phyloP scores from a whole-genome alignment of 2,888 invertebrate species.

The Mantis religiosa region DNA sequence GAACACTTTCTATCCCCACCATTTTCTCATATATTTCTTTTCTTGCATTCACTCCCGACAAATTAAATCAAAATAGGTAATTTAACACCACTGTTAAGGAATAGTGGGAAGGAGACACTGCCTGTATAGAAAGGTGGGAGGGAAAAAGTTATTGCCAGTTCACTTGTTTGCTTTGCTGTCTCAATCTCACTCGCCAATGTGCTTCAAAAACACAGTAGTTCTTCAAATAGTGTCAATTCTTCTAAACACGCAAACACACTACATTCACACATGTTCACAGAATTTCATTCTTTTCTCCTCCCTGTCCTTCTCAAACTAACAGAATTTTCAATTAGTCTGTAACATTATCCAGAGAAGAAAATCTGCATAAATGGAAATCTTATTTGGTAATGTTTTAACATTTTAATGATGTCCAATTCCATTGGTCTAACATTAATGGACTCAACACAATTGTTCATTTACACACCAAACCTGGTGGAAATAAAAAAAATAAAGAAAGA shows the following conservation, averaged over 20 bases:
- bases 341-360: slow-evolving; percentile 19
- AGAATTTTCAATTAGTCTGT: slow-evolving; percentile 21
- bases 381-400: slow-evolving; percentile 6
- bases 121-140: background rate
- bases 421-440: slow-evolving; percentile 14
- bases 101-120: background rate
- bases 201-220: background rate
- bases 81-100: background rate
- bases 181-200: background rate
- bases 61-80: slow-evolving; percentile 8
- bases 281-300: slow-evolving; percentile 1
- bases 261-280: slow-evolving; percentile 22
- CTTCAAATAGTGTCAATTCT: background rate
- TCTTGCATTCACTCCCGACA: slow-evolving; percentile 20
- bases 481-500: background rate
- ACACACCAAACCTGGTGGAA: slow-evolving; percentile 12
- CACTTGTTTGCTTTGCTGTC: background rate
- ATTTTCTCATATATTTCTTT: background rate
- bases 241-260: slow-evolving; percentile 3
- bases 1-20: slow-evolving; percentile 9
- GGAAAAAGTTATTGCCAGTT: slow-evolving; percentile 20
- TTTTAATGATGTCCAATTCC: slow-evolving; percentile 15
- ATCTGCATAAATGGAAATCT: slow-evolving; percentile 21
- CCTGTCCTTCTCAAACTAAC: background rate
- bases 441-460: slow-evolving; percentile 11